Evolutionary conservation across 2,797 vertebrate genomes (phyloP).

Genomic region (Sternotherus odoratus): DNA sequence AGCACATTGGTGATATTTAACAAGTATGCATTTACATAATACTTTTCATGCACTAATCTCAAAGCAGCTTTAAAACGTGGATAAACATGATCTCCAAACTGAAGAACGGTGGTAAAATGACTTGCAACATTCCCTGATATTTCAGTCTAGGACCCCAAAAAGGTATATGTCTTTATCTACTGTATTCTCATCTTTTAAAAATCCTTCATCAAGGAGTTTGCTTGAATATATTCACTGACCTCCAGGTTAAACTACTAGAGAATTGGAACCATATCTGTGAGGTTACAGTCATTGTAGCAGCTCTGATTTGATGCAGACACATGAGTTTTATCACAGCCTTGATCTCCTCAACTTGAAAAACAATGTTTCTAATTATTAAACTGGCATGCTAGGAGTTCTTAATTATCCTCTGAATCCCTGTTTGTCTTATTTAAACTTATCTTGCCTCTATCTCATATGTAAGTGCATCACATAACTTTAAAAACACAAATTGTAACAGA

Average conservation of each 20-base stretch:
- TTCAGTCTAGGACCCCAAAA: neutral
- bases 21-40: neutral
- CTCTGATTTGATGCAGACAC: neutral
- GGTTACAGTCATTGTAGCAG: neutral
- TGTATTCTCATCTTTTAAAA: neutral
- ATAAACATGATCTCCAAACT: neutral
- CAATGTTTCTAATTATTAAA: neutral
- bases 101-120: neutral
- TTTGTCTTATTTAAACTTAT: neutral
- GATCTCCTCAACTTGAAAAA: neutral
- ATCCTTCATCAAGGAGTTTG: neutral
- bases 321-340: neutral
- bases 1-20: neutral
- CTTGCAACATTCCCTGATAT: neutral
- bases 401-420: neutral
- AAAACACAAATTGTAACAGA: rapidly evolving
- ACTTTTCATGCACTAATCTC: neutral
- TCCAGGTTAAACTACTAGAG: neutral
- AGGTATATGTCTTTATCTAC: neutral
- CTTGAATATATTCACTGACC: rapidly evolving
- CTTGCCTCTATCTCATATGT: neutral
- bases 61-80: neutral
- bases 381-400: neutral
- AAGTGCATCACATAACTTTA: neutral
- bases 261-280: rapidly evolving